These are phyloP conservation scores for Eudasyphora cyanicolor DNA, from an alignment of 2,888 invertebrate species.

Conservation along the genomic window DNA sequence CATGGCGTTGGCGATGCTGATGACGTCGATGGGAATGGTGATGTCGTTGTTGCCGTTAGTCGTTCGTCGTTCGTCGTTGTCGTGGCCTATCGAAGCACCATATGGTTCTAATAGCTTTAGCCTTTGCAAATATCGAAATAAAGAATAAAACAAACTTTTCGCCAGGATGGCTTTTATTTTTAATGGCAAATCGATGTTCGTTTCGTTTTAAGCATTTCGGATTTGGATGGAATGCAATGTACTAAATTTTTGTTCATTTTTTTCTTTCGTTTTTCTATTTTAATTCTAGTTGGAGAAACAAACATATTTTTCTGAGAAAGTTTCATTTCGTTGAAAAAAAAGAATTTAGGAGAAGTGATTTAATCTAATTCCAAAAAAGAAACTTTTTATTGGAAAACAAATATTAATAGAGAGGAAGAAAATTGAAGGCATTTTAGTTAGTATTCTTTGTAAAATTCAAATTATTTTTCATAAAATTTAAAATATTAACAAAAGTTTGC, in stretches of 20 bases:
- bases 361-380: too few relatives aligned
- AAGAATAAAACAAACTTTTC: conserved; percentile 43
- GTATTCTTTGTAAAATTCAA: too few relatives aligned
- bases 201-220: conserved; percentile 2
- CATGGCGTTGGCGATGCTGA: background rate
- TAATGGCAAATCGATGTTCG: conserved; percentile 60
- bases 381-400: too few relatives aligned
- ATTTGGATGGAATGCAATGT: conserved; percentile 31
- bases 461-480: too few relatives aligned
- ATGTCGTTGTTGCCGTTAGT: conserved; percentile 20
- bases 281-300: background rate
- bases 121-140: conserved; percentile 49
- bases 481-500: too few relatives aligned
- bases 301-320: too few relatives aligned
- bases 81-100: conserved; percentile 29
- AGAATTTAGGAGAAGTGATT: too few relatives aligned
- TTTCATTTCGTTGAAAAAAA: too few relatives aligned
- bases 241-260: too few relatives aligned
- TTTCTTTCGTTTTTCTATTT: conserved; percentile 18
- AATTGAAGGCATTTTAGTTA: too few relatives aligned
- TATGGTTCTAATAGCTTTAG: conserved; percentile 59
- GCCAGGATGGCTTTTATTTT: conserved; percentile 49
- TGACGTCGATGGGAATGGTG: conserved; percentile 8
- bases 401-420: too few relatives aligned
- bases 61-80: too few relatives aligned